Percentiles rank a stretch among this genome's conserved stretches.
These are phyloP conservation scores for Oncorhynchus keta DNA, from an alignment of 2,113 vertebrate genomes.

Conservation along the genomic window DNA sequence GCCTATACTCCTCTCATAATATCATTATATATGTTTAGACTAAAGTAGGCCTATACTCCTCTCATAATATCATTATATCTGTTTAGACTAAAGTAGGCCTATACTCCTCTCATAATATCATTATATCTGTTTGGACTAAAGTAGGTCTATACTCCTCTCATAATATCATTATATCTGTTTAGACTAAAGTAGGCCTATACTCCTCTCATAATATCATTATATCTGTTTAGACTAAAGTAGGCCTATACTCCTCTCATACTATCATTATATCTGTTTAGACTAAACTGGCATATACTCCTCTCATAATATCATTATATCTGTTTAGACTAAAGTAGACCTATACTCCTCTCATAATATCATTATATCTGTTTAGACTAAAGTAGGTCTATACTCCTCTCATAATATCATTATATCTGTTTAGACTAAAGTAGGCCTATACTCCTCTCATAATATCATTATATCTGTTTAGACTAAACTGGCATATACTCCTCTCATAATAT, in stretches of 20 bases:
- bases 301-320: background rate
- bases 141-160: too few species aligned
- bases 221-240: background rate
- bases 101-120: background rate
- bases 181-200: conserved; percentile 7
- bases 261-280: conserved; percentile 40
- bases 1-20: background rate
- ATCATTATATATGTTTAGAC: background rate
- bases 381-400: too few species aligned
- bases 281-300: conserved; percentile 2
- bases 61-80: conserved; percentile 35
- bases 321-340: too few species aligned
- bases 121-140: too few species aligned
- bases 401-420: too few species aligned
- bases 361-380: too few species aligned
- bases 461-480: too few species aligned
- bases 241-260: background rate
- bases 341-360: too few species aligned
- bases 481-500: rapidly evolving
- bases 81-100: conserved; percentile 26
- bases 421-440: too few species aligned
- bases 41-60: background rate
- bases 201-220: background rate
- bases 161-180: conserved; percentile 30
- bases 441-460: too few species aligned